Percentiles rank a stretch among this genome's conserved stretches.
Evolutionary conservation across 2,113 vertebrate species (phyloP).

Genomic region (Onychostruthus taczanowskii): DNA sequence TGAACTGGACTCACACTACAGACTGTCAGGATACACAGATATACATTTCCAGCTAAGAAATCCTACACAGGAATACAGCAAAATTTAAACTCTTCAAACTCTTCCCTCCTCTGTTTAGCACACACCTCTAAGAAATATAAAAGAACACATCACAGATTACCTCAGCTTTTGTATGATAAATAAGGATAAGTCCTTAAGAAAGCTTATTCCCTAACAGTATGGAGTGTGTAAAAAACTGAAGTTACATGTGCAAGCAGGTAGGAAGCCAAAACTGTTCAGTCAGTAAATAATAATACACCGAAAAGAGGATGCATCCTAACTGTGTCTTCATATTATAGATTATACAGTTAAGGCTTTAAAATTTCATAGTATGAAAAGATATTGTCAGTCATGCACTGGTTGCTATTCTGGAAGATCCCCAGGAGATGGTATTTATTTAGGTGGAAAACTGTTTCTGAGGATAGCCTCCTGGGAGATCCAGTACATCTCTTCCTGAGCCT

Average conservation of each 20-base stretch:
- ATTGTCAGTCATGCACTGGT: neutral
- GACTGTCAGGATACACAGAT: neutral
- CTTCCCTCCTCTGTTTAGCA: neutral
- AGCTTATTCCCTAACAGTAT: neutral
- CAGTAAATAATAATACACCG: neutral
- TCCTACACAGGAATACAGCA: neutral
- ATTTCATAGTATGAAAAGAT: neutral
- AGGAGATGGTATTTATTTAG: neutral
- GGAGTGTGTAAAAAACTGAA: neutral
- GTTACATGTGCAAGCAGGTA: neutral
- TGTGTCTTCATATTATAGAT: neutral
- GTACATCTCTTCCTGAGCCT: constrained; percentile 2
- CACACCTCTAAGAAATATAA: neutral
- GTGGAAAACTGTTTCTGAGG: constrained; percentile 5
- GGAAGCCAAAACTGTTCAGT: neutral
- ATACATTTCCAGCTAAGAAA: neutral
- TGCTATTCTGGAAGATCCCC: neutral
- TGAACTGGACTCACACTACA: neutral
- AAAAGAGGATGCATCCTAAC: neutral
- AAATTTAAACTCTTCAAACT: neutral
- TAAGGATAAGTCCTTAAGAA: neutral
- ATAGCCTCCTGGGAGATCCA: neutral
- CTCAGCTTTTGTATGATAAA: neutral
- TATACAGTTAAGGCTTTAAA: neutral
- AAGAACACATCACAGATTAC: neutral